Evolutionary conservation across 2,113 vertebrate species (phyloP), one percentile per base, ranked within the genome.

Genomic region (Meriones unguiculatus): DNA sequence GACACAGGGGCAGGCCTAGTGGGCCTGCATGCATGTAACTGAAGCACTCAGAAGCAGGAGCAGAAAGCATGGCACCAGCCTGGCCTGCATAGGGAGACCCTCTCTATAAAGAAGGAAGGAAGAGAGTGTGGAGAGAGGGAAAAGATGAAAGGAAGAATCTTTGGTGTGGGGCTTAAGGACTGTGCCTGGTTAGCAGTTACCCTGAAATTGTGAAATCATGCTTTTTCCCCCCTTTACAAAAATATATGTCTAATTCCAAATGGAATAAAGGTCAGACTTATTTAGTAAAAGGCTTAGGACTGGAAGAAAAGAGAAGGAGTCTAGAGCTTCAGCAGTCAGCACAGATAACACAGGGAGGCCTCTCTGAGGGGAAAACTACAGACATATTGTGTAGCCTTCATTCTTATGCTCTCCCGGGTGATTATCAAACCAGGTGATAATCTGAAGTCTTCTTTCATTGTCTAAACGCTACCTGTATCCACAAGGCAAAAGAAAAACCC

Each of bases 341-440:
- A 97, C 35, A 97, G 89, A 88, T 41, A 95, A 59, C 32, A 95
- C 28, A 35, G 38, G 86, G 92, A 98, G 64, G 81, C 86, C 38
- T 88, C 91, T 95, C 76, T 0, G 62, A 84, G n/a, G 82, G 1
- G 46, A 38, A 70, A 97, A 77, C 78, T 92, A 91, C 92, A 97
- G 62, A 97, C 82, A 64, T 84, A 84, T 82, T 90, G 96, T 76
- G 78, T 67, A 78, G 97, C 95, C 85, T 97, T 90, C 96, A 91
- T 78, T 28, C 85, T 8, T 91, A 8, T 64, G 65, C 54, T 94
- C 92, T 97, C 97, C 87, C 87, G 96, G 92, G 96, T 93, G 91
- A 94, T 97, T 90, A 93, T 72, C 77, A 97, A 88, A 92, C 89
- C 70, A 93, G 87, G 82, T 86, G 94, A 95, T 84, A 97, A 59